Base-by-base conservation (phyloP, 1,140 invertebrate species). In the Trichogramma pretiosum region DNA sequence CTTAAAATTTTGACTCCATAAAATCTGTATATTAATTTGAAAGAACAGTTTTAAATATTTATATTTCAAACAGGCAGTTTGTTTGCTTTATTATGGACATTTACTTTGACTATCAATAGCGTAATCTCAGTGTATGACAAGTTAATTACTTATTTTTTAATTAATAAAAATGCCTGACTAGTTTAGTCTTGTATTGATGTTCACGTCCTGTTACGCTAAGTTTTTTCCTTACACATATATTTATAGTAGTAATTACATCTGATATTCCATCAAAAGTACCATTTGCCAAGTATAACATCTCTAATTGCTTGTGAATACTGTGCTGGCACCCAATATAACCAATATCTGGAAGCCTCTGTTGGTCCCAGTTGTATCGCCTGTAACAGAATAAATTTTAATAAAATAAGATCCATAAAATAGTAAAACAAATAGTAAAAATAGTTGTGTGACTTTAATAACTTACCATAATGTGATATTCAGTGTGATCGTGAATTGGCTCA, bases 271-370 rank as follows among this genome's bases (percentile, higher is more conserved):
- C 87, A 87, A 60, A 82, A 84, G 64, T 87, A 84, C 87, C 87
- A 92, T 59, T 89, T 88, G 42, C 89, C 89, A 28, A 93, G 76
- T 52, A 93, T 82, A 41, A 88, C 84, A 61, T 92, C 89, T 76
- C 93, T 93, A 59, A 95, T 92, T 45, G 91, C 87, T 59, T 89
- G 85, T 47, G 93, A 79, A 67, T 92, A 95, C 63, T 89, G 85
- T 21, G 89, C 88, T 34, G 92, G 92, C 32, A 95, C 89, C 91
- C 91, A 95, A 70, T 95, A 94, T 38, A 95, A 81, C 88, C 89
- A 95, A 73, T 93, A 93, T 53, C 85, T 73, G 22, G 87, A 91
- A 10, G 87, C 87, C 72, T 92, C 89, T 8, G 89, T 92, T 11
- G 89, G 81, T 19, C 89, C 89, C 53, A 92, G 68, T 73, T 92